Evolutionary conservation across 2,113 vertebrate genomes (phyloP).

Genomic region (Crotophaga sulcirostris): DNA sequence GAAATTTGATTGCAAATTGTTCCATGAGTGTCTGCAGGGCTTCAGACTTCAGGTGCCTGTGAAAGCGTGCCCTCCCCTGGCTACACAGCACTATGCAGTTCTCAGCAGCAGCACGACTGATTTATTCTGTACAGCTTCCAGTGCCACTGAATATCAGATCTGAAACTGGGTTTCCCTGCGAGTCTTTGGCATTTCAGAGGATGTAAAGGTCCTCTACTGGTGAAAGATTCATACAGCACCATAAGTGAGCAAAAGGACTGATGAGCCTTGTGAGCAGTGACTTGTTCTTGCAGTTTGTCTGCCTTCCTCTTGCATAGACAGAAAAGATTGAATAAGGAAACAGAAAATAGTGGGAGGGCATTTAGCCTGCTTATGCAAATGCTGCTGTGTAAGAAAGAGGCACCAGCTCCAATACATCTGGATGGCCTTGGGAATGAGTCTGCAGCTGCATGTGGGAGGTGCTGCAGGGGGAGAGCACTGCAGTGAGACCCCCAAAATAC

Average conservation of each 20-base stretch:
- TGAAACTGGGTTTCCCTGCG: background rate
- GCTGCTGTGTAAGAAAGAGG: rapidly evolving
- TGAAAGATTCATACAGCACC: background rate
- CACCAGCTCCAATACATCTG: rapidly evolving
- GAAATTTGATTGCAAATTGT: background rate
- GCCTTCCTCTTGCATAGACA: rapidly evolving
- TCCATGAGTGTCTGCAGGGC: rapidly evolving
- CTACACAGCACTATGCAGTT: rapidly evolving
- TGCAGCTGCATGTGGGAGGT: background rate
- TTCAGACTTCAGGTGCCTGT: background rate
- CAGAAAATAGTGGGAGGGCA: rapidly evolving
- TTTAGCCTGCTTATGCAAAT: background rate
- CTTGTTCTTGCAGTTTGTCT: background rate
- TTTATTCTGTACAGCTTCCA: background rate
- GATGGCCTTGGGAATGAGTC: background rate
- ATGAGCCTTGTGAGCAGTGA: background rate
- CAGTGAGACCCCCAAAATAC: background rate
- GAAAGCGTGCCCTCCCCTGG: background rate
- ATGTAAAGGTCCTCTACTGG: background rate
- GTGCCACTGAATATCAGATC: no score
- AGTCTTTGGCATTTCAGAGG: background rate
- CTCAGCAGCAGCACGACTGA: rapidly evolving
- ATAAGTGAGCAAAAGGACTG: background rate
- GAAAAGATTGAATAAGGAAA: background rate
- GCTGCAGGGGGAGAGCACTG: no score